Conservation (phyloP, 2,888 invertebrate species). For the Caenorhabditis sp. region DNA sequence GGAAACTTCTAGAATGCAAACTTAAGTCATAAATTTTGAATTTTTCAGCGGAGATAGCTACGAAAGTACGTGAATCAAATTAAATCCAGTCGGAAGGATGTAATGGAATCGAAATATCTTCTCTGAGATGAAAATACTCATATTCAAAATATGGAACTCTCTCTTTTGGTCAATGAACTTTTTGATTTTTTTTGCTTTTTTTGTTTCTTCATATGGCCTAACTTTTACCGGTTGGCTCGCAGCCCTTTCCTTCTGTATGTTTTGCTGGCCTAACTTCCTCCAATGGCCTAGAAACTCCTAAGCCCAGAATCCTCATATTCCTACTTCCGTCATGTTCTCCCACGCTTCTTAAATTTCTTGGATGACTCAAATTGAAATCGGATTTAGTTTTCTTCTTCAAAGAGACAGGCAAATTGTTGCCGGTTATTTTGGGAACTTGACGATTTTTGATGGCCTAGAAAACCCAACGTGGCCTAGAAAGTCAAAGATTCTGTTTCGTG, state of each 20-base stretch:
- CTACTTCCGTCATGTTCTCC: not conserved
- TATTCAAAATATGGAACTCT: too few species aligned
- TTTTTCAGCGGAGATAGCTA: too few species aligned
- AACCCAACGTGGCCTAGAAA: too few species aligned
- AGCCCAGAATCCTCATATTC: not conserved
- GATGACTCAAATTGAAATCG: not conserved
- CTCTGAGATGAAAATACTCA: too few species aligned
- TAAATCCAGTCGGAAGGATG: too few species aligned
- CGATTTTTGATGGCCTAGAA: not conserved
- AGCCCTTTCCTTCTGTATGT: not conserved
- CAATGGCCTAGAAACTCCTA: not conserved
- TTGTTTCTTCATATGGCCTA: not conserved
- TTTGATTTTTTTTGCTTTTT: not conserved
- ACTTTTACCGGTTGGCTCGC: not conserved
- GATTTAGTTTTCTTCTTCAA: not conserved
- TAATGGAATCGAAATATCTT: too few species aligned
- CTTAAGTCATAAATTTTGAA: too few species aligned
- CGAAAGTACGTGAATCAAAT: too few species aligned
- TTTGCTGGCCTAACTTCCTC: not conserved
- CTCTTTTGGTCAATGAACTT: not conserved
- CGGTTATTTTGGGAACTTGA: not conserved
- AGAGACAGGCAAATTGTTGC: not conserved
- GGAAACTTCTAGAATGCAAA: too few species aligned
- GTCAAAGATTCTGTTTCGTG: too few species aligned
- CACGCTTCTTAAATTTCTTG: conserved; percentile 8